Conservation (phyloP, 1,140 invertebrate genomes). For the Belonocnema kinseyi region DNA sequence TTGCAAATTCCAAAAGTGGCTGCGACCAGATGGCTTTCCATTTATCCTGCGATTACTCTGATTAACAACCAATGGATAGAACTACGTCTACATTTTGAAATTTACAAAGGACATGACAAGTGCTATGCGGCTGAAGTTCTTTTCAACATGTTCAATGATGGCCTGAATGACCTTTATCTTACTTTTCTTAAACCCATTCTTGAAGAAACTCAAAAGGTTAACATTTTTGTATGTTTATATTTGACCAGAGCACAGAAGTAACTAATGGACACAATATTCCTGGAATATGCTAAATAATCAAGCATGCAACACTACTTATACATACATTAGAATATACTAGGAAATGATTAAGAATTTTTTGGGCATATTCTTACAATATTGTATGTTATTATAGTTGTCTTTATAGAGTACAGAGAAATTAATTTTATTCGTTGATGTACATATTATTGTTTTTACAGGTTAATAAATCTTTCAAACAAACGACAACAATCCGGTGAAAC, state of each 20-base stretch:
- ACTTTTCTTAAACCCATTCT: too few species aligned
- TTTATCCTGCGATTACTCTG: slow-evolving; percentile 52
- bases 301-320: too few species aligned
- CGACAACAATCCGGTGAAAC: slow-evolving; percentile 46
- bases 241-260: not conserved
- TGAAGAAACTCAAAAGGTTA: slow-evolving; percentile 34
- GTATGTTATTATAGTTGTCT: too few species aligned
- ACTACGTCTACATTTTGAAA: slow-evolving; percentile 55
- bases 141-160: slow-evolving; percentile 41
- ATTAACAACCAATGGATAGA: slow-evolving; percentile 56
- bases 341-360: too few species aligned
- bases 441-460: slow-evolving; percentile 21
- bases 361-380: too few species aligned
- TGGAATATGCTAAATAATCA: too few species aligned
- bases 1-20: slow-evolving; percentile 50
- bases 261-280: too few species aligned
- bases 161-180: not conserved
- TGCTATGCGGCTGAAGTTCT: slow-evolving; percentile 53
- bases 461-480: slow-evolving; percentile 50
- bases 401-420: too few species aligned
- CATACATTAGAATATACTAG: too few species aligned
- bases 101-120: slow-evolving; percentile 48
- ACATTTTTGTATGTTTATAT: slow-evolving; percentile 46
- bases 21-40: slow-evolving; percentile 55
- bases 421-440: too few species aligned